Evolutionary conservation across 2,113 vertebrate species (phyloP), one percentile per base, ranked within the genome.

Genomic region (Xyliphius kryptos): DNA sequence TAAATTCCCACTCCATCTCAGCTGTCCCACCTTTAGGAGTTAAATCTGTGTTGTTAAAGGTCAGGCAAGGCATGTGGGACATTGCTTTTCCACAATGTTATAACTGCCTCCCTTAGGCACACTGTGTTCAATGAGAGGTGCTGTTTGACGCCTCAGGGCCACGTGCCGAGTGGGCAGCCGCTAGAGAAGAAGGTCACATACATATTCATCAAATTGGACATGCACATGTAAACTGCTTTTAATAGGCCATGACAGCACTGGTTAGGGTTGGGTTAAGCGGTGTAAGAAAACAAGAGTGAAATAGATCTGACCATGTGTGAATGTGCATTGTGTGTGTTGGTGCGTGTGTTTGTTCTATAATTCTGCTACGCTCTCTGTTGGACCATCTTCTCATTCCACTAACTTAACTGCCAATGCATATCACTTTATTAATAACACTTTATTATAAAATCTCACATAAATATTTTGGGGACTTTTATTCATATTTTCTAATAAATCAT

Each of bases 181-280:
- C 88, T 90, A 85, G 86, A 80, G 89, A 92, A 96, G 88, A 91
- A 92, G 95, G 94, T 94, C 93, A 95, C 92, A 97, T 97, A 86
- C 91, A 97, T 98, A 97, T 97, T 97, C 92, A 98, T 95, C 84
- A 89, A 86, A 90, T 94, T 90, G 86, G 89, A 93, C 90, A 89
- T 91, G 91, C 91, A 91, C 91, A 91, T 92, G 91, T 93, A 92
- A 92, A 92, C 88, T 84, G 84, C 88, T 89, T 92, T 92, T 95
- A 98, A 97, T 93, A 89, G 89, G 89, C 88, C 88, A 86, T 92
- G 93, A 93, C 92, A 94, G 91, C 81, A 84, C 79, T 89, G 86
- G 90, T 90, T 87, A 87, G 90, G 87, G 86, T 82, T 87, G 90
- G 87, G 86, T 82, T 48, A 66, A 86, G 86, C 85, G 86, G 88